A percentile compares a stretch with the other conserved stretches of the same genome.
phyloP scores from a whole-genome alignment of 30 jellyfish, hydroid and myxozoan species.

The Cassiopea xamachana region DNA sequence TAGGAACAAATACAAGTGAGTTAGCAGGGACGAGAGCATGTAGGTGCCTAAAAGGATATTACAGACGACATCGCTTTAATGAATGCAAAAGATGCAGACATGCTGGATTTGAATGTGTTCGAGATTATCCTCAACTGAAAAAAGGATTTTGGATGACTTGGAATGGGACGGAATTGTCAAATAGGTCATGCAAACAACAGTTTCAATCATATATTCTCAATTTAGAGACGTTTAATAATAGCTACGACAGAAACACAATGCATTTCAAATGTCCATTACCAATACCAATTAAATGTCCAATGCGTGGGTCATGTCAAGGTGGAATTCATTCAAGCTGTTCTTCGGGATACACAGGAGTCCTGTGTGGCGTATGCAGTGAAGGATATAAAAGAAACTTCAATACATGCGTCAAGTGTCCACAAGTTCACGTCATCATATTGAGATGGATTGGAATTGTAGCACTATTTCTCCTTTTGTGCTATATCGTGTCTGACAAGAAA shows the following conservation, averaged over 20 bases:
- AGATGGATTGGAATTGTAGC: constrained; percentile 14
- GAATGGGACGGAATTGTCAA: background rate
- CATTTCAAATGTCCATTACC: constrained; percentile 19
- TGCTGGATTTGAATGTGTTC: constrained; percentile 19
- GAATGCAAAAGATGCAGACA: constrained; percentile 18
- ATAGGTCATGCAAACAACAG: background rate
- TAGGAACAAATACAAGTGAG: constrained; percentile 37
- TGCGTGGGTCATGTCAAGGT: constrained; percentile 50
- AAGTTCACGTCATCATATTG: background rate
- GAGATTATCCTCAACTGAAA: constrained; percentile 15
- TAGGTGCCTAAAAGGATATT: constrained; percentile 31
- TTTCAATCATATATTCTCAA: constrained; percentile 14
- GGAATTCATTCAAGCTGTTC: constrained; percentile 43
- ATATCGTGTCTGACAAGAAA: constrained; percentile 16
- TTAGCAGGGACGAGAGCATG: constrained; percentile 59
- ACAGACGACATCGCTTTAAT: constrained; percentile 27
- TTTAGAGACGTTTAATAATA: background rate
- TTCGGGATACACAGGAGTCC: constrained; percentile 44
- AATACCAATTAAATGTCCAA: constrained; percentile 37
- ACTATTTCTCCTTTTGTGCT: constrained; percentile 23
- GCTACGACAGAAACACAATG: constrained; percentile 17
- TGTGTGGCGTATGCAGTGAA: constrained; percentile 48
- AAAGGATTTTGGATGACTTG: constrained; percentile 51
- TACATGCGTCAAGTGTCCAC: constrained; percentile 42
- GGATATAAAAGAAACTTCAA: constrained; percentile 23